Base-by-base conservation (phyloP, 2,797 vertebrate genomes). In the Liasis olivaceus region DNA sequence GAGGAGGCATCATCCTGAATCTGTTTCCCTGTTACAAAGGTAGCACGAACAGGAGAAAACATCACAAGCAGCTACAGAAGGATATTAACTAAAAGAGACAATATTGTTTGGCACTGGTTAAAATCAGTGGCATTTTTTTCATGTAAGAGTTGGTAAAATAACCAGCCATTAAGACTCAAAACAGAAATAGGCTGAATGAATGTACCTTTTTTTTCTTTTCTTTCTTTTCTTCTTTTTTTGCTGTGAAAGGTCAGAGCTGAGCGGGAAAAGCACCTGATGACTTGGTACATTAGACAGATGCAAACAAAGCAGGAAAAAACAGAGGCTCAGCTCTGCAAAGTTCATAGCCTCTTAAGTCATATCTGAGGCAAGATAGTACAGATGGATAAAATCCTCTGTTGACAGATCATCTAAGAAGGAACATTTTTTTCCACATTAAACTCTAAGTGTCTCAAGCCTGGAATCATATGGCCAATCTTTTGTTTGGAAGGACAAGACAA, bases 301-400 rank as follows among this genome's bases (percentile, higher is more conserved):
- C 56, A 92, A 92, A 90, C 88, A 58, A 90, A 66, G 54, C 13
- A 12, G 84, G 89, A 77, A 54, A 77, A 90, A 42, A 54, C 85
- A 28, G 47, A 90, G 66, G 89, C 66, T 87, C 64, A 87, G 84
- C 58, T 92, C 72, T 92, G 54, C 63, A 90, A 92, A 87, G 88
- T 92, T 92, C 92, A 92, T 42, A 62, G 63, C 56, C 63, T 54
- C 88, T 92, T 87, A 87, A 90, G 58, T 51, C 58, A 81, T 90
- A 59, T 81, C 89, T 87, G 64, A 63, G n/a, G 54, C 64, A 64
- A 90, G 63, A 89, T 77, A 84, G 31, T 63, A 87, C 28, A 42
- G 89, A 77, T 54, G 59, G 64, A 90, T 86, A 90, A 92, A 85
- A 89, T 87, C 58, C 22, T 87, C 24, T 63, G 28, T 66, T 77